phyloP scores from a whole-genome alignment of 2,888 invertebrate genomes.

The Meta bourneti region DNA sequence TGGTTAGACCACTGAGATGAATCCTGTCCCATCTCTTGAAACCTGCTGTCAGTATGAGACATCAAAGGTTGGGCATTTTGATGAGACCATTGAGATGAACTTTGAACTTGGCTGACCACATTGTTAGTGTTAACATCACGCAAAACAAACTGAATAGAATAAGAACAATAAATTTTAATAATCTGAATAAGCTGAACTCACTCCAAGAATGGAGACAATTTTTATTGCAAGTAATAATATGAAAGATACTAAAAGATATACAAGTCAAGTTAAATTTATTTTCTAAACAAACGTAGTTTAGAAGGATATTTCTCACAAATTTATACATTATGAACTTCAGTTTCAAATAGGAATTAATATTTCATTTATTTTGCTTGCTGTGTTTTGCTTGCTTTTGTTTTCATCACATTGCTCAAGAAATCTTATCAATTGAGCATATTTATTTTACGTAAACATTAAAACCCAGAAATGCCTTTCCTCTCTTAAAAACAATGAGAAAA shows the following conservation, averaged over 20 bases:
- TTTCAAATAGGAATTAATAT: too few species aligned
- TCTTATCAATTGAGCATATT: not conserved
- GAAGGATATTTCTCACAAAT: not conserved
- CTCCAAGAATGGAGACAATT: not conserved
- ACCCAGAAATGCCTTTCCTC: too few species aligned
- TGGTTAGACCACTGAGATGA: not conserved
- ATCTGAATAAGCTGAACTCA: not conserved
- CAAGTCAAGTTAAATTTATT: not conserved
- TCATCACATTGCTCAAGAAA: not conserved
- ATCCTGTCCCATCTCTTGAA: not conserved
- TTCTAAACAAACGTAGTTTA: not conserved
- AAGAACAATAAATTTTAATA: not conserved
- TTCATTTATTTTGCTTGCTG: too few species aligned
- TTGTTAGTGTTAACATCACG: not conserved
- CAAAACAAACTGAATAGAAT: not conserved
- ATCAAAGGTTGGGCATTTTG: not conserved
- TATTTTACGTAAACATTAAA: too few species aligned
- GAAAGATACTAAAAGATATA: not conserved
- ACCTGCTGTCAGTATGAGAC: not conserved
- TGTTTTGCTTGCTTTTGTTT: too few species aligned
- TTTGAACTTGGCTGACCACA: constrained; percentile 15
- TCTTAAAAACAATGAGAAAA: too few species aligned
- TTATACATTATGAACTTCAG: not conserved
- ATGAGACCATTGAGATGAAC: not conserved
- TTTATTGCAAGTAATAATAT: not conserved